These are phyloP conservation scores for Sus scrofa DNA, from an alignment of 2,113 vertebrate species.

Conservation along the genomic window T2T-Sscrofa CM000819.6:11499001-11499500, in stretches of 20 bases:
- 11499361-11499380: neutral
- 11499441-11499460: neutral
- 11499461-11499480: neutral
- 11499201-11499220: neutral
- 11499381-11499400: neutral
- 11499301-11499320: neutral
- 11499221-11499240: neutral
- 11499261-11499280: neutral
- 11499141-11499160: neutral
- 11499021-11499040: neutral
- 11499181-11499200: neutral
- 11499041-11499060: neutral
- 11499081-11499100: neutral
- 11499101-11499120: neutral
- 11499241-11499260: neutral
- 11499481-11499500: neutral
- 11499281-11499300: neutral
- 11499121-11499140: neutral
- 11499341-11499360: neutral
- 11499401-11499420: neutral
- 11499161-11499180: neutral
- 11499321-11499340: rapidly evolving
- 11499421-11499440: neutral
- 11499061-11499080: neutral
- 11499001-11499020: neutral